Conservation (phyloP, 2,797 vertebrate species). For the Tokudaia muenninki region DNA sequence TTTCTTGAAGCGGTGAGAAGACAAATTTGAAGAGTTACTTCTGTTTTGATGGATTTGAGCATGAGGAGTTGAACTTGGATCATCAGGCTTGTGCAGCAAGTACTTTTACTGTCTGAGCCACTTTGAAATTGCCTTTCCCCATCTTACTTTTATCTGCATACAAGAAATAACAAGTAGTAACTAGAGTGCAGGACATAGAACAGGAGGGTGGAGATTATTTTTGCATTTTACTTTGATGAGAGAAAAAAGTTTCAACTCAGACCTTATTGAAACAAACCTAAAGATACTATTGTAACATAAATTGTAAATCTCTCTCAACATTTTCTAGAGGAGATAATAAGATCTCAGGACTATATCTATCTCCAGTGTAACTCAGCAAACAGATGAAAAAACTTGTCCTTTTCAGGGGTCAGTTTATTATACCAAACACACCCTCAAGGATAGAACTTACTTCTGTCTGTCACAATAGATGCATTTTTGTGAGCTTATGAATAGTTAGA, state of each 20-base stretch:
- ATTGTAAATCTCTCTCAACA: background rate
- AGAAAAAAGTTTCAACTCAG: background rate
- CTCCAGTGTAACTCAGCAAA: background rate
- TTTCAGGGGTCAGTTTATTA: conserved; percentile 16
- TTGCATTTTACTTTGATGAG: background rate
- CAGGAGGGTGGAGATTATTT: background rate
- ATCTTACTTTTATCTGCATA: background rate
- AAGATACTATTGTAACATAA: background rate
- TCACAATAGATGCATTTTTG: background rate
- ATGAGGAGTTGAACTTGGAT: background rate
- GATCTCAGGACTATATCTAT: background rate
- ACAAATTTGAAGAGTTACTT: background rate
- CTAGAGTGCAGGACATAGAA: background rate
- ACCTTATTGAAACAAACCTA: conserved; percentile 38
- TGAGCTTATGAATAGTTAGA: background rate
- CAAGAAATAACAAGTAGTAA: background rate
- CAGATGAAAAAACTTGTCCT: background rate
- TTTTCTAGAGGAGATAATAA: conserved; percentile 32
- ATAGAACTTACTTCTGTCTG: background rate
- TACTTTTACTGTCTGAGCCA: background rate
- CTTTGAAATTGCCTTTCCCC: background rate
- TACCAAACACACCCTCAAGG: background rate
- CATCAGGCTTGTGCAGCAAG: background rate
- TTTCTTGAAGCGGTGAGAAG: background rate
- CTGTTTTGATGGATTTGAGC: too few relatives aligned